Evolutionary conservation across 2,797 vertebrate genomes (phyloP), one percentile per base, ranked within the genome.

Genomic region (Oreonectes daqikongensis): DNA sequence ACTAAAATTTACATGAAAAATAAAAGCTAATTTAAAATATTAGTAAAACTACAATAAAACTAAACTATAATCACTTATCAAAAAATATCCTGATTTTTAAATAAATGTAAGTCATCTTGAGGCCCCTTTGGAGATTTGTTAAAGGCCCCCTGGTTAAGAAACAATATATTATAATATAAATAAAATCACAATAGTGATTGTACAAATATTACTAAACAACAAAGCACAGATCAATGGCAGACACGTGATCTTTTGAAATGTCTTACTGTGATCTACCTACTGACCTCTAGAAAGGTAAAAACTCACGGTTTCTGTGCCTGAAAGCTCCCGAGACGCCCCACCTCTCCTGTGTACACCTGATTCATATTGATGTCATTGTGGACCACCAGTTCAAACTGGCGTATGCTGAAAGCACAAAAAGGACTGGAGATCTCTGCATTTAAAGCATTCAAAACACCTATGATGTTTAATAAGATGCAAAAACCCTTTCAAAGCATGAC

Each of bases 261-360:
- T 15, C 55, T 28, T 7, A 35, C 35, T 35, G 35, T 35, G 35
- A 70, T 44, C 17, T 6, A 24, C 44, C 18, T 69, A 35, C 3
- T 15, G 5, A 69, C 50, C 22, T 2, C 14, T 26, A 17, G 17
- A 57, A 66, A 60, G 52, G 11, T 17, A 26, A 42, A 24, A 78
- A 94, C 94, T 94, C 84, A 95, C 95, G 93, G 93, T 83, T 94
- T 95, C 89, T 95, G 95, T 79, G 85, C 93, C 85, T 95, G 91
- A 0, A 95, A 95, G 90, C 94, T 94, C 87, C 93, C 93, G 60
- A 95, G 92, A 0, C 93, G 90, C 18, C 93, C 93, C 93, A 95
- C 91, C 88, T 95, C 95, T 0, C 95, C 95, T 0, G 79, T 83
- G 77, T 94, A 95, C 46, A 95, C 89, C 66, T 92, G 92, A 85